Conservation (phyloP, 2,797 vertebrate species). For the Protonibea diacanthus region DNA sequence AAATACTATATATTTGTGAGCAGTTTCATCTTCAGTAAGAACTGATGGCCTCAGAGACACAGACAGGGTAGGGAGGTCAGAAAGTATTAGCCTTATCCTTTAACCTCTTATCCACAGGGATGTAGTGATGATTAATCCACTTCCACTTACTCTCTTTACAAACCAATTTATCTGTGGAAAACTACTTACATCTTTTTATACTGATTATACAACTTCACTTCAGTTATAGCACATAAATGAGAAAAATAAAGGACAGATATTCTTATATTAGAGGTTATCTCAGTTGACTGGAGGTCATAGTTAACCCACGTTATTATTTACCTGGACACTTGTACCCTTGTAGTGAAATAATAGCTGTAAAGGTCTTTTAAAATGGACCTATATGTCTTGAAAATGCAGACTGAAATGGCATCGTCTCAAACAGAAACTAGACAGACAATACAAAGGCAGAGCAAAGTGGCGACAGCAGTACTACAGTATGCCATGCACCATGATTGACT, state of each 20-base stretch:
- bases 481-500: constrained; percentile 24
- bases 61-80: not conserved
- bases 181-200: not conserved
- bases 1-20: not conserved
- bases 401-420: not conserved
- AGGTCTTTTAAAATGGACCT: not conserved
- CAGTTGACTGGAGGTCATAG: not conserved
- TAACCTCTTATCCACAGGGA: not conserved
- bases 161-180: not conserved
- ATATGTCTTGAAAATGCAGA: not conserved
- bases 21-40: not conserved
- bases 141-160: not conserved
- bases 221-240: too few species aligned
- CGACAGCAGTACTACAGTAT: constrained; percentile 1
- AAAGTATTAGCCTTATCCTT: not conserved
- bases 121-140: not conserved
- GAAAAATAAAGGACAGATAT: too few species aligned
- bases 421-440: not conserved
- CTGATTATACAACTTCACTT: not conserved
- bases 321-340: not conserved
- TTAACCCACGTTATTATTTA: not conserved
- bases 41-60: not conserved
- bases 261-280: not conserved
- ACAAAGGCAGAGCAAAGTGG: constrained; percentile 19
- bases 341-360: not conserved